These are phyloP conservation scores for Gymnodraco acuticeps DNA, from an alignment of 2,797 vertebrate species.

Conservation along the genomic window DNA sequence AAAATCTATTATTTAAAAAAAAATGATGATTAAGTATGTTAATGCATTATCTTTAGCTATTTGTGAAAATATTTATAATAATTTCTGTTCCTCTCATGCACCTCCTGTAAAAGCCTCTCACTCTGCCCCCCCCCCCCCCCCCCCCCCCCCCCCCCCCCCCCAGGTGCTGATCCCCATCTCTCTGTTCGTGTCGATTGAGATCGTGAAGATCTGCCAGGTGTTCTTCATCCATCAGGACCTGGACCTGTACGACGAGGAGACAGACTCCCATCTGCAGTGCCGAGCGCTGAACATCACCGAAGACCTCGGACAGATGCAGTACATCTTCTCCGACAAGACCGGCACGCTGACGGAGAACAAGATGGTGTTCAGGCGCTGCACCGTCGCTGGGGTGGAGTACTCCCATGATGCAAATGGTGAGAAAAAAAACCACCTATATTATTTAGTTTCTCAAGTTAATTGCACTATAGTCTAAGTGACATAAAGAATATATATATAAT, in stretches of 20 bases:
- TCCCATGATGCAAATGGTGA: constrained; percentile 97
- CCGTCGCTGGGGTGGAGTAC: constrained; percentile 95
- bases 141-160: constrained; percentile 21
- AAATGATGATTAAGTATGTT: too few relatives aligned
- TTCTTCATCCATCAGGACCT: constrained; percentile 97
- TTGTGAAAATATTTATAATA: neutral
- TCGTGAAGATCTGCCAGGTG: constrained; percentile 98
- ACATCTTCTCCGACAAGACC: constrained; percentile 98
- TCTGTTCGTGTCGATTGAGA: constrained; percentile 98
- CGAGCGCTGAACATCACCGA: constrained; percentile 97
- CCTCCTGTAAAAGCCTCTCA: neutral
- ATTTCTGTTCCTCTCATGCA: neutral
- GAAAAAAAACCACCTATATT: constrained; percentile 37
- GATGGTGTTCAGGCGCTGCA: constrained; percentile 98
- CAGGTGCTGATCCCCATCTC: constrained; percentile 98
- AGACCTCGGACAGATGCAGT: constrained; percentile 97
- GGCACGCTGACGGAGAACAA: constrained; percentile 98
- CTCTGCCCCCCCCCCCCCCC: neutral
- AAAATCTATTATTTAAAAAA: too few relatives aligned
- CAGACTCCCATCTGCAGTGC: constrained; percentile 94
- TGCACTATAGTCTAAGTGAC: too few relatives aligned
- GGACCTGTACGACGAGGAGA: constrained; percentile 96
- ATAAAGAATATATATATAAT: too few relatives aligned
- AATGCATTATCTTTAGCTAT: too few relatives aligned
- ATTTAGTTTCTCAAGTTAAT: too few relatives aligned